Conservation (phyloP, 2,113 vertebrate species). For the human region DNA sequence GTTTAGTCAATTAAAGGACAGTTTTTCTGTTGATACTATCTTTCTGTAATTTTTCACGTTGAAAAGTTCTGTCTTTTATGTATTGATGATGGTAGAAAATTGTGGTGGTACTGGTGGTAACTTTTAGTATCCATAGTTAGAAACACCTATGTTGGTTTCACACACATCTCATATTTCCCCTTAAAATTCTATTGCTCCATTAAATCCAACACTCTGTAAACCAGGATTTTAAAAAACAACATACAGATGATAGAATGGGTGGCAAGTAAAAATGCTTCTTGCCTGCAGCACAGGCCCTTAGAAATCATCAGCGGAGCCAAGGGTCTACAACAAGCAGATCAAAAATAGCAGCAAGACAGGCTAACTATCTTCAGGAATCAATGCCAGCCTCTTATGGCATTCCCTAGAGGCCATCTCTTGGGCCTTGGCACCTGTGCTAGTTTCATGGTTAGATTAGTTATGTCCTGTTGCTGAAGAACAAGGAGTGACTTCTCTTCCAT, state of each 20-base stretch:
- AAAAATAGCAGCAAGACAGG: background rate
- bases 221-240: background rate
- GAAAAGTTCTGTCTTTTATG: background rate
- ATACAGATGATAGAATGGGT: background rate
- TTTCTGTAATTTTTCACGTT: background rate
- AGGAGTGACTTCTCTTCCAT: background rate
- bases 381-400: background rate
- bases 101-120: fast-evolving
- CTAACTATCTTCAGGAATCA: background rate
- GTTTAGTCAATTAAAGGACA: background rate
- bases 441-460: background rate
- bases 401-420: background rate
- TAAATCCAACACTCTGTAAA: background rate
- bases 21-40: background rate
- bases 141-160: background rate
- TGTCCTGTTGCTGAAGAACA: background rate
- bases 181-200: background rate
- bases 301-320: background rate
- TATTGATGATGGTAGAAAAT: background rate
- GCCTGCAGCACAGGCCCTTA: background rate
- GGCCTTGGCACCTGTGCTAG: background rate
- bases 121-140: background rate
- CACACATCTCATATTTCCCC: fast-evolving
- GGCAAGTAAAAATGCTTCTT: background rate
- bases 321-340: too few species aligned